Evolutionary conservation across 2,888 invertebrate genomes (phyloP).

Genomic region (Tetheella fluctuosa): DNA sequence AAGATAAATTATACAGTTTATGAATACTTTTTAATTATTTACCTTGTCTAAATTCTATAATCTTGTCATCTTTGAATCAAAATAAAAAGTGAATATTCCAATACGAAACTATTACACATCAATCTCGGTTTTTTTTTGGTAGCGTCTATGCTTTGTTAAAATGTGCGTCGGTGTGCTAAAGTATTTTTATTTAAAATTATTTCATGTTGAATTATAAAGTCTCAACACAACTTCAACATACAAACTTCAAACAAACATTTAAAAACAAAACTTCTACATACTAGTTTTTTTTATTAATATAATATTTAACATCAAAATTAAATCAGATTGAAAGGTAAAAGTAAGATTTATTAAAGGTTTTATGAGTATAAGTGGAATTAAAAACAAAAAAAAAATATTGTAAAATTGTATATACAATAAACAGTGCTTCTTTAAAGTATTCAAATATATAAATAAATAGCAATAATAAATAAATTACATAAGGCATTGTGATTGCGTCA

Average conservation of each 20-base stretch:
- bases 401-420: constrained; percentile 6
- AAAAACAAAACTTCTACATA: no score
- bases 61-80: no score
- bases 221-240: neutral
- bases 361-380: neutral
- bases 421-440: constrained; percentile 40
- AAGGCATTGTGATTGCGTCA: constrained; percentile 46
- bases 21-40: no score
- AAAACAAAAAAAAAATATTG: neutral
- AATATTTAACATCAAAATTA: neutral
- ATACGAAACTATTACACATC: no score
- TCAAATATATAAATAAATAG: constrained; percentile 18
- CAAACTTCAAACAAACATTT: no score
- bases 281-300: no score
- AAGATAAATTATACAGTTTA: no score
- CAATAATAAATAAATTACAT: constrained; percentile 46
- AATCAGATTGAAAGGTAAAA: neutral
- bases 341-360: neutral
- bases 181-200: neutral
- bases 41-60: no score
- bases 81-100: no score
- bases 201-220: neutral
- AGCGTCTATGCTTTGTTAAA: neutral
- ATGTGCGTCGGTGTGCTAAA: neutral
- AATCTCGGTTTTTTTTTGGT: neutral